phyloP scores from a whole-genome alignment of 2,888 invertebrate genomes.

The Phengaris alcon region DNA sequence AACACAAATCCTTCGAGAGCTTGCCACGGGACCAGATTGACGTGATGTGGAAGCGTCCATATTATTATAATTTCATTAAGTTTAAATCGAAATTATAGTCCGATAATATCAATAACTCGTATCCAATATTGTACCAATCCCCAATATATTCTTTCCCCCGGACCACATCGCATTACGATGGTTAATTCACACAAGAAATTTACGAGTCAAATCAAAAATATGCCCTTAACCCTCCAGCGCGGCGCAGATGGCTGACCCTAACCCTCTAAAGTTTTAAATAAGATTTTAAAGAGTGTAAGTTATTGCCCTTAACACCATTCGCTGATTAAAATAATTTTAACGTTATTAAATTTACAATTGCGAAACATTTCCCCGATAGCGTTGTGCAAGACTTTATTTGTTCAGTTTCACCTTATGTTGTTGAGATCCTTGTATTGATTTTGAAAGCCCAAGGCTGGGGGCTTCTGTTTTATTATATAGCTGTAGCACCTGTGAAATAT shows the following conservation, averaged over 20 bases:
- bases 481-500: too few relatives aligned
- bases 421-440: slow-evolving; percentile 15
- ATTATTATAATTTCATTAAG: too few relatives aligned
- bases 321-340: slow-evolving; percentile 27
- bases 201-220: slow-evolving; percentile 78
- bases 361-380: not conserved
- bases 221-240: slow-evolving; percentile 71
- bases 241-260: slow-evolving; percentile 76
- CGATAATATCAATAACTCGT: too few relatives aligned
- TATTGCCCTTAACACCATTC: slow-evolving; percentile 44
- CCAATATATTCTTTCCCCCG: not conserved
- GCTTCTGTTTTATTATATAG: not conserved
- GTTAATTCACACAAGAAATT: slow-evolving; percentile 76
- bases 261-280: slow-evolving; percentile 78
- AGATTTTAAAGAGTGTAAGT: slow-evolving; percentile 73
- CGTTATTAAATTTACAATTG: slow-evolving; percentile 20
- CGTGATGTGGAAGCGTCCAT: too few relatives aligned
- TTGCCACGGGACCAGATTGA: too few relatives aligned
- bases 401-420: slow-evolving; percentile 11
- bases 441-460: not conserved
- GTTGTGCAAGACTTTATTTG: not conserved
- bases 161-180: slow-evolving; percentile 67
- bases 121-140: not conserved
- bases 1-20: too few relatives aligned
- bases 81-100: too few relatives aligned